Evolutionary conservation across 2,113 vertebrate species (phyloP).

Genomic region (Odontesthes bonariensis): DNA sequence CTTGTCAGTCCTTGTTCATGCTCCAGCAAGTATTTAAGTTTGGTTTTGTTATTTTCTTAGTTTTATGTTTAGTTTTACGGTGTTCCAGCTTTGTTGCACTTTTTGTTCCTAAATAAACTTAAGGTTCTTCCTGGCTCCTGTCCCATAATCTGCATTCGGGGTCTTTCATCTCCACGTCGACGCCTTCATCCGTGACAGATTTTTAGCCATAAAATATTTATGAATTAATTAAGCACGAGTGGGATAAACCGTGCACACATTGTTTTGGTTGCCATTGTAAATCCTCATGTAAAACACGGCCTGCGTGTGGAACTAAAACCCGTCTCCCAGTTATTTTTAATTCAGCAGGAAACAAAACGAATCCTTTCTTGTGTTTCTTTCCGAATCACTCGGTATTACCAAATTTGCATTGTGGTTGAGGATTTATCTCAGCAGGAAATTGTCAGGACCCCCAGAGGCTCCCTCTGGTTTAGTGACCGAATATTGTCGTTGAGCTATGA

Average conservation of each 20-base stretch:
- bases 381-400: conserved; percentile 38
- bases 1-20: no score
- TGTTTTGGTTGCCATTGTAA: background rate
- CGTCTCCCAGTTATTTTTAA: conserved; percentile 9
- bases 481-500: conserved; percentile 62
- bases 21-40: no score
- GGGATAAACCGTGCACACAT: background rate
- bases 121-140: no score
- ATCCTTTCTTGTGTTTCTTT: conserved; percentile 21
- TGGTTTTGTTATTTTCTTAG: no score
- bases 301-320: background rate
- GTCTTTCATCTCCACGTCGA: no score
- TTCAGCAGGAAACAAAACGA: conserved; percentile 38
- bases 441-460: conserved; percentile 39
- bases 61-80: no score
- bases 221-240: no score
- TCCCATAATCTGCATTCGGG: no score
- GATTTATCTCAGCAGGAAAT: conserved; percentile 59
- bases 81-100: no score
- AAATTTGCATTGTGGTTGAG: conserved; percentile 28
- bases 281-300: background rate
- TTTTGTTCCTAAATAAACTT: no score
- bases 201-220: no score
- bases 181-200: no score
- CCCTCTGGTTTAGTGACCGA: conserved; percentile 53